Evolutionary conservation across 2,888 invertebrate genomes (phyloP).

Genomic region (Orgyia antiqua): DNA sequence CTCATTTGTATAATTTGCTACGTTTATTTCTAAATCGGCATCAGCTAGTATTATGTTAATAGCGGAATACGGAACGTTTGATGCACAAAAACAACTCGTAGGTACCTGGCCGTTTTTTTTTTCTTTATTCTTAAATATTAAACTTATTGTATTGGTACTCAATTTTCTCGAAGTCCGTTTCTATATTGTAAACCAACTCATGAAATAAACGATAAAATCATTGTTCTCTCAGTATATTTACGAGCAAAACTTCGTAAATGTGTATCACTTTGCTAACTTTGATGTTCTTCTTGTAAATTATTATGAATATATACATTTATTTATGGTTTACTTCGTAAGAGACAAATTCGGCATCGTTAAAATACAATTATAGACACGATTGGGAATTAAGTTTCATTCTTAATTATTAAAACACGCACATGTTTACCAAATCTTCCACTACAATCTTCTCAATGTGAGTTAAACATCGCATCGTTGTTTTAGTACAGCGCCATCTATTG

Average conservation of each 20-base stretch:
- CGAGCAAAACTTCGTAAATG: conserved; percentile 2
- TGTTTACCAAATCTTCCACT: too few species aligned
- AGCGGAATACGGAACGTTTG: too few species aligned
- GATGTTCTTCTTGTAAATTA: conserved; percentile 1
- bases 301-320: background rate
- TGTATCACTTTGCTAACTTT: conserved; percentile 1
- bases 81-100: too few species aligned
- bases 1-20: too few species aligned
- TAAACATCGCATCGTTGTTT: too few species aligned
- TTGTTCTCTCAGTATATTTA: background rate
- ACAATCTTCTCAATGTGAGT: too few species aligned
- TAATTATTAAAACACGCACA: too few species aligned
- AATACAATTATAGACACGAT: background rate
- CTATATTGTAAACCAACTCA: background rate
- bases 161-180: background rate
- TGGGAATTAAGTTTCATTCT: too few species aligned
- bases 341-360: background rate
- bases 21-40: background rate
- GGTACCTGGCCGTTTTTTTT: background rate
- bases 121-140: too few species aligned
- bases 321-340: background rate
- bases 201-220: conserved; percentile 1
- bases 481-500: too few species aligned
- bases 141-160: too few species aligned
- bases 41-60: too few species aligned